Base-by-base conservation (phyloP, 1,140 invertebrate genomes). In the Antheraea pernyi region DNA sequence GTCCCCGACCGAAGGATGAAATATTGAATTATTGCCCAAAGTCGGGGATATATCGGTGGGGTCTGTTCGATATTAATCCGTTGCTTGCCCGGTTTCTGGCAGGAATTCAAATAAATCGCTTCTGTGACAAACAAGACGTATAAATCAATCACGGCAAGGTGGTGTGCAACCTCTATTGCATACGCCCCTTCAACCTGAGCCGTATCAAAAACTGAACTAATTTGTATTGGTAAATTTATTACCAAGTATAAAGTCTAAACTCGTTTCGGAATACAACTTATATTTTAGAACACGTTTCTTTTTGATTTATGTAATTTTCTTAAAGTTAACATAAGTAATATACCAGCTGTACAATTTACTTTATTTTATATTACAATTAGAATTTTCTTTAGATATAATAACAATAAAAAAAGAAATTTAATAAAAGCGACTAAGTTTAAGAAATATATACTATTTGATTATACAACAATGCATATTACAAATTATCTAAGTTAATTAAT, bases 71-170 rank as follows among this genome's bases (percentile, higher is more conserved):
- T 90, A 91, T 89, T 89, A 89, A 90, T 90, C 88, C 87, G 76
- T 77, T 76, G 80, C 82, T 82, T 81, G 77, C 77, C 81, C 80
- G 75, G 73, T 76, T 79, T 73, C 84, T 91, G 90, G 88, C 90
- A 88, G 87, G 91, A 92, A 91, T 92, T 93, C 92, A 93, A 93
- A 93, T 93, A 93, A 93, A 92, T 93, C 89, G 82, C 77, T 75
- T 76, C 80, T 81, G 88, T 92, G 91, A 93, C 92, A 93, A 93
- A 93, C 92, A 93, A 93, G 87, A 92, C 84, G 86, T 85, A 93
- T 93, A 93, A 93, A 93, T 93, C 92, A 93, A 93, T 93, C 92
- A 92, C 39, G 69, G 81, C 84, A 91, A 90, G 86, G 86, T 89
- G 90, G 91, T 79, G 87, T 86, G 87, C 88, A 85, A 74, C 79